Conservation (phyloP, 2,113 vertebrate genomes). For the Anarhynchus alexandrinus region DNA sequence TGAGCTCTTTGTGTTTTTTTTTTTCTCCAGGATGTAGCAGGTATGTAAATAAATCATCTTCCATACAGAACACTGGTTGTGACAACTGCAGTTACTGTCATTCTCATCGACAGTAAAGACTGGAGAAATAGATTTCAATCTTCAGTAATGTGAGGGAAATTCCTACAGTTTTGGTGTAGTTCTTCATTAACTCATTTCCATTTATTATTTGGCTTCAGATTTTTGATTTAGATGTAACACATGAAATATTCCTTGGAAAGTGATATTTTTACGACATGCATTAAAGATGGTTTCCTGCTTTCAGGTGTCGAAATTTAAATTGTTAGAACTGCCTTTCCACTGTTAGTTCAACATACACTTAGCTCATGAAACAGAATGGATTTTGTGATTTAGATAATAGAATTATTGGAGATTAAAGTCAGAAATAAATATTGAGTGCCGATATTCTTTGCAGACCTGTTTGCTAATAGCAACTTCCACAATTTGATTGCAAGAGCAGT, state of each 20-base stretch:
- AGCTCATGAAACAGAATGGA: background rate
- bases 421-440: background rate
- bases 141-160: background rate
- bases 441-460: background rate
- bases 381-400: background rate
- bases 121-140: background rate
- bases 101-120: background rate
- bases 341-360: background rate
- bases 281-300: background rate
- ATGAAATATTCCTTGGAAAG: background rate
- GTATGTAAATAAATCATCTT: background rate
- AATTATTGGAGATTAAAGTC: background rate
- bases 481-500: background rate
- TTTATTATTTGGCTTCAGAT: background rate
- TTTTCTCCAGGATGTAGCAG: background rate
- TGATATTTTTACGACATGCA: background rate
- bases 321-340: background rate
- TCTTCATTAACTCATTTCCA: background rate
- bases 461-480: background rate
- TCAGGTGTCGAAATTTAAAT: background rate
- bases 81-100: background rate
- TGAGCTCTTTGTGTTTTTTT: background rate
- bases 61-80: background rate
- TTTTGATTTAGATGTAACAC: background rate
- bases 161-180: background rate